Evolutionary conservation across 1,140 invertebrate species (phyloP).

Genomic region (Brachystomella parvula): DNA sequence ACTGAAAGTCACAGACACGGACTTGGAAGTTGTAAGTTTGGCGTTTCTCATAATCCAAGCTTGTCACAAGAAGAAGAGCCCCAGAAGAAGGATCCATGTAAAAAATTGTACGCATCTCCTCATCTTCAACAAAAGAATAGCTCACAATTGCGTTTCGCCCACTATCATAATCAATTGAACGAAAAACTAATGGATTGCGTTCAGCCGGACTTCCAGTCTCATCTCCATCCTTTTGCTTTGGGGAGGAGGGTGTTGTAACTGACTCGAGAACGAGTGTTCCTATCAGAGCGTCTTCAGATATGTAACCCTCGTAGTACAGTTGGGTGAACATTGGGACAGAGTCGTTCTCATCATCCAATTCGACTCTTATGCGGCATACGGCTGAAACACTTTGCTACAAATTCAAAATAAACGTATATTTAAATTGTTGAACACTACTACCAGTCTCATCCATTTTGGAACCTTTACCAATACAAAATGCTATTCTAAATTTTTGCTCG

Average conservation of each 20-base stretch:
- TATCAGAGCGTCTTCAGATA: slow-evolving; percentile 62
- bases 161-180: slow-evolving; percentile 67
- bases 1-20: slow-evolving; percentile 69
- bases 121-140: slow-evolving; percentile 72
- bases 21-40: slow-evolving; percentile 68
- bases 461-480: too few relatives aligned
- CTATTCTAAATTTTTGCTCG: too few relatives aligned
- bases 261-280: slow-evolving; percentile 60
- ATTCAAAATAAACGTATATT: background rate
- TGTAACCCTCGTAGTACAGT: slow-evolving; percentile 57
- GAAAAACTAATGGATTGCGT: slow-evolving; percentile 61
- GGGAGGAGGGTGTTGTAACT: slow-evolving; percentile 3
- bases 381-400: slow-evolving; percentile 4
- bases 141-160: slow-evolving; percentile 71
- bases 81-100: slow-evolving; percentile 80
- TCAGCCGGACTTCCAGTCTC: background rate
- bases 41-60: slow-evolving; percentile 72
- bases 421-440: too few relatives aligned
- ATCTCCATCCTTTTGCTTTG: background rate
- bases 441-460: too few relatives aligned
- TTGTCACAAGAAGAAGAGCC: slow-evolving; percentile 65
- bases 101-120: slow-evolving; percentile 53
- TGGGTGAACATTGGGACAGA: slow-evolving; percentile 47
- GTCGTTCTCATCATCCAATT: background rate
- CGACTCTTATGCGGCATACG: background rate